Evolutionary conservation across 2,113 vertebrate genomes (phyloP).

Genomic region (Sceloporus tristichus): DNA sequence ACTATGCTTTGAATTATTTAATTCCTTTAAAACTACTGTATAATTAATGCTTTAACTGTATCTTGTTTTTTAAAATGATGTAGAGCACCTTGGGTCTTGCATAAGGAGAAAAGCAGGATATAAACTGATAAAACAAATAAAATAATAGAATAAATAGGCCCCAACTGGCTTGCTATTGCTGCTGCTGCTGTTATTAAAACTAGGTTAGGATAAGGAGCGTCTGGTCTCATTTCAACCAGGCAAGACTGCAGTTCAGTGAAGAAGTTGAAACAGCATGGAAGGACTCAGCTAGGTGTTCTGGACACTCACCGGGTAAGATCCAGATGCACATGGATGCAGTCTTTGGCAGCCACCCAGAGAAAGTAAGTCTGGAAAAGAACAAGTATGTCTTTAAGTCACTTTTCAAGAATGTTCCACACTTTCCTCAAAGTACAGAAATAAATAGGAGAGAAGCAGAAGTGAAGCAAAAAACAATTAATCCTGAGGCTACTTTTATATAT

Average conservation of each 20-base stretch:
- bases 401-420: slow-evolving; percentile 10
- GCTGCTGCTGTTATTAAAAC: not conserved
- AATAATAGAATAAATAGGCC: too few species aligned
- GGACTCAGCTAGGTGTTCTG: not conserved
- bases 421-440: not conserved
- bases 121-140: too few species aligned
- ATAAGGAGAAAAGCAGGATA: too few species aligned
- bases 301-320: slow-evolving; percentile 84
- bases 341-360: slow-evolving; percentile 88
- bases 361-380: slow-evolving; percentile 86
- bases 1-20: too few species aligned
- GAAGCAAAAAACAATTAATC: not conserved
- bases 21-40: too few species aligned
- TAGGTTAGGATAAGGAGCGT: not conserved
- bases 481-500: not conserved
- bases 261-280: not conserved
- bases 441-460: not conserved
- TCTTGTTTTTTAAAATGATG: too few species aligned
- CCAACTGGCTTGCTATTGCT: not conserved
- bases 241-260: not conserved
- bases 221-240: not conserved
- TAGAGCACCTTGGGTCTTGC: too few species aligned
- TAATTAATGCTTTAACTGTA: too few species aligned
- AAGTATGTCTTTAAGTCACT: slow-evolving; percentile 24
- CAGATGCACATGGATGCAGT: slow-evolving; percentile 87